phyloP scores from a whole-genome alignment of 2,113 vertebrate genomes.

The Sterrhoptilus dennistouni region DNA sequence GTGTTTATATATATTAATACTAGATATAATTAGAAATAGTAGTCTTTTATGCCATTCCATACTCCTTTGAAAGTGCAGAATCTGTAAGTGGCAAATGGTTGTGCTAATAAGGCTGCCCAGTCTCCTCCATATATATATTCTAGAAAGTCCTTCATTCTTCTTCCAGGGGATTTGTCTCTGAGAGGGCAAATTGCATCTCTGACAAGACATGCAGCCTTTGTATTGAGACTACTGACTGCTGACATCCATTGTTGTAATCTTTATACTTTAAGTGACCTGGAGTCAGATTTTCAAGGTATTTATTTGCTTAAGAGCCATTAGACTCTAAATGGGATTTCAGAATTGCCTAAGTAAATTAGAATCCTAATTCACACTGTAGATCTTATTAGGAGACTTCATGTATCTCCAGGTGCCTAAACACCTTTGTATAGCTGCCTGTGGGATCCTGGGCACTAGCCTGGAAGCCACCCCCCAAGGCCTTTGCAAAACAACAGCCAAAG shows the following conservation, averaged over 20 bases:
- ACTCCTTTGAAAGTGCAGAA: background rate
- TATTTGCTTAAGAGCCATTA: constrained; percentile 50
- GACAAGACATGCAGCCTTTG: background rate
- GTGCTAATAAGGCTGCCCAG: background rate
- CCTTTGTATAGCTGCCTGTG: background rate
- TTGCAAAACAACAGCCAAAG: background rate
- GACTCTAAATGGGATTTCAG: constrained; percentile 48
- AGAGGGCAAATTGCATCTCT: background rate
- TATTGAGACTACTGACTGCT: background rate
- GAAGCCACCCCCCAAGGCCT: background rate
- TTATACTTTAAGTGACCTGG: constrained; percentile 5
- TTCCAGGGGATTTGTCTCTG: background rate
- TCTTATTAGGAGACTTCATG: constrained; percentile 7
- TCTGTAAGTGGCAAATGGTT: background rate
- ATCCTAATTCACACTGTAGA: constrained; percentile 14
- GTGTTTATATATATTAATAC: background rate
- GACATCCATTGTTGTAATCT: background rate
- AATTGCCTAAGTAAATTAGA: constrained; percentile 41
- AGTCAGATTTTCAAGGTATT: constrained; percentile 28
- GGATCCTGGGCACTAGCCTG: background rate
- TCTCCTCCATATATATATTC: background rate
- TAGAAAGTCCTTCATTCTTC: background rate
- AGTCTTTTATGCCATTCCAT: background rate
- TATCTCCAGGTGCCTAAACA: background rate
- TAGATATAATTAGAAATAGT: background rate